A percentile compares a stretch with the other conserved stretches of the same genome.
Conservation (phyloP, 2,888 invertebrate genomes). For the Iselma pallidipennis region DNA sequence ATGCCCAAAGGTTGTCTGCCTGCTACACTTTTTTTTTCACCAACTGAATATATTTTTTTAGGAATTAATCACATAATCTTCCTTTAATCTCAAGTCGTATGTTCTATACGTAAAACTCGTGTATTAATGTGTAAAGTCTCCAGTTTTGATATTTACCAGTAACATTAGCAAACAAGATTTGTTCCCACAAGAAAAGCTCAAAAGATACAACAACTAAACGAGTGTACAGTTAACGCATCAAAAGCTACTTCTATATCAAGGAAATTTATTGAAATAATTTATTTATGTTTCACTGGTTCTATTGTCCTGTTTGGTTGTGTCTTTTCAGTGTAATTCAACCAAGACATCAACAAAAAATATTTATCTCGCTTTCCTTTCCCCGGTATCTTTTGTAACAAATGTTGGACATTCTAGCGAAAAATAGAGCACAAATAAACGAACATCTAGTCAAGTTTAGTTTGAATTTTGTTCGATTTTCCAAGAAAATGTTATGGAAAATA, state of each 20-base stretch:
- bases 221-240: not conserved
- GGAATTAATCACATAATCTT: not conserved
- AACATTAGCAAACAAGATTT: not conserved
- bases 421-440: not conserved
- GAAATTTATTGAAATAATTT: not conserved
- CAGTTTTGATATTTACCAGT: not conserved
- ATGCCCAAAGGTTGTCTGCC: slow-evolving; percentile 6
- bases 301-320: not conserved
- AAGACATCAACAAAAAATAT: not conserved
- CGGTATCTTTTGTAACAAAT: not conserved
- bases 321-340: not conserved
- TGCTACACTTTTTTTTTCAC: not conserved
- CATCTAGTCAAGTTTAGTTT: not conserved
- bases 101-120: too few relatives aligned
- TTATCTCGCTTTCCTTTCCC: not conserved
- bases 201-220: not conserved
- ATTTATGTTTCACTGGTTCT: not conserved
- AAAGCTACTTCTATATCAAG: not conserved
- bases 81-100: too few relatives aligned
- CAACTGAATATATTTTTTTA: not conserved
- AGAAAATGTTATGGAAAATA: too few relatives aligned
- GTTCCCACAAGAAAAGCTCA: not conserved
- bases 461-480: not conserved
- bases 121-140: too few relatives aligned
- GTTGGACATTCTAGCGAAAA: not conserved